Conservation (phyloP, 2,113 vertebrate species). For the Platanista minor region DNA sequence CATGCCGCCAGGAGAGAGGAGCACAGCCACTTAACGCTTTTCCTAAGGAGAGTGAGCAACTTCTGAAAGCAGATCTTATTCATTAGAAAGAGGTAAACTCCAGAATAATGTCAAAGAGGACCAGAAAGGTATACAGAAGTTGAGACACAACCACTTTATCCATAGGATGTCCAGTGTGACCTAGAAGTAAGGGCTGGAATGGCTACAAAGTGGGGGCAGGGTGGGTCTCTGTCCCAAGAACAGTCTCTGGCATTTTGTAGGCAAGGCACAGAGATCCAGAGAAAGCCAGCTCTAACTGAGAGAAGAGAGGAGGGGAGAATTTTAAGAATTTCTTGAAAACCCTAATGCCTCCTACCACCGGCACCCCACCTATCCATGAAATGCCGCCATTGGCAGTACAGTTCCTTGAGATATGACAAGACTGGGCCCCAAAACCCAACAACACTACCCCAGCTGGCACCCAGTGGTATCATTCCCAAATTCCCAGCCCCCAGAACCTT, state of each 20-base stretch:
- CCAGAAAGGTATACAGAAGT: neutral
- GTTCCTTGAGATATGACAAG: neutral
- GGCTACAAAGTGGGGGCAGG: neutral
- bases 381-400: neutral
- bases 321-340: neutral
- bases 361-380: neutral
- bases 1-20: neutral
- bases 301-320: neutral
- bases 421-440: neutral
- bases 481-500: neutral
- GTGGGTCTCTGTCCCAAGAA: neutral
- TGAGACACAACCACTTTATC: neutral
- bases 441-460: neutral
- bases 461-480: neutral
- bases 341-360: neutral
- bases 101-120: neutral
- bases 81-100: neutral
- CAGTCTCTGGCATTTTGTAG: neutral
- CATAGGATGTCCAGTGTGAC: neutral
- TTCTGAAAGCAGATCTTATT: neutral
- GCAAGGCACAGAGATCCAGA: neutral
- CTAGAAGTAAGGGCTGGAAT: accelerated
- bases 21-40: no score
- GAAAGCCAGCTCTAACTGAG: neutral
- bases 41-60: neutral